Percentiles rank a stretch among this genome's conserved stretches.
Conservation (phyloP, 2,113 vertebrate species). For the Argyrosomus japonicus region DNA sequence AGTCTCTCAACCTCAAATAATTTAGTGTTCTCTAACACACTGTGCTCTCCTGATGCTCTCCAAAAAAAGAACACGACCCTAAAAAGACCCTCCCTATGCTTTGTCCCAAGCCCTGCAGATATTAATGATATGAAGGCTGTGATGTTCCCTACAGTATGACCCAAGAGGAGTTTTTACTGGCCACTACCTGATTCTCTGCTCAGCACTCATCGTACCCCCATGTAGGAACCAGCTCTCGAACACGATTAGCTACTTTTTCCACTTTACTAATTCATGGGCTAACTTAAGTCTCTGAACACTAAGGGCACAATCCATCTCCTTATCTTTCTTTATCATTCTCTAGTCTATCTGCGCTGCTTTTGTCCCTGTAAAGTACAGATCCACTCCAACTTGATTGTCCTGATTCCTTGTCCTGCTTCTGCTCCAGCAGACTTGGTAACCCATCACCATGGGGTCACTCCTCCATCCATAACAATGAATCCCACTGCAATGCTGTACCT, state of each 20-base stretch:
- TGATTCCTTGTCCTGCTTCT: conserved; percentile 29
- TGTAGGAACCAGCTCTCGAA: conserved; percentile 68
- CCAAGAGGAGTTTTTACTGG: conserved; percentile 31
- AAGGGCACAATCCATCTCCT: conserved; percentile 61
- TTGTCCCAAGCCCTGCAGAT: not conserved
- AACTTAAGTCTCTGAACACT: conserved; percentile 78
- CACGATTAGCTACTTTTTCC: conserved; percentile 84
- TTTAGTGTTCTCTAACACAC: not conserved
- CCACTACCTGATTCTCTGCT: conserved; percentile 48
- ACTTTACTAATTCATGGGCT: conserved; percentile 88
- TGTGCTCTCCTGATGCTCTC: not conserved
- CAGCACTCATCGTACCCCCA: conserved; percentile 43
- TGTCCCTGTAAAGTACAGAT: conserved; percentile 45
- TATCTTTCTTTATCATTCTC: conserved; percentile 26
- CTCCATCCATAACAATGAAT: conserved; percentile 36
- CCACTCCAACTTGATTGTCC: conserved; percentile 34
- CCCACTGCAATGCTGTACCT: not conserved
- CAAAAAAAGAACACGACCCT: not conserved
- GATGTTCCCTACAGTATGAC: conserved; percentile 16
- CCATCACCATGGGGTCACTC: conserved; percentile 11
- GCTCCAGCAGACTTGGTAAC: conserved; percentile 26
- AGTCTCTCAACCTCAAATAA: not conserved
- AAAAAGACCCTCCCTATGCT: too few relatives aligned
- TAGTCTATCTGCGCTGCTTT: conserved; percentile 70
- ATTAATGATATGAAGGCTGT: not conserved